These are phyloP conservation scores for Pemphredon lugubris DNA, from an alignment of 2,888 invertebrate genomes.

Conservation along the genomic window DNA sequence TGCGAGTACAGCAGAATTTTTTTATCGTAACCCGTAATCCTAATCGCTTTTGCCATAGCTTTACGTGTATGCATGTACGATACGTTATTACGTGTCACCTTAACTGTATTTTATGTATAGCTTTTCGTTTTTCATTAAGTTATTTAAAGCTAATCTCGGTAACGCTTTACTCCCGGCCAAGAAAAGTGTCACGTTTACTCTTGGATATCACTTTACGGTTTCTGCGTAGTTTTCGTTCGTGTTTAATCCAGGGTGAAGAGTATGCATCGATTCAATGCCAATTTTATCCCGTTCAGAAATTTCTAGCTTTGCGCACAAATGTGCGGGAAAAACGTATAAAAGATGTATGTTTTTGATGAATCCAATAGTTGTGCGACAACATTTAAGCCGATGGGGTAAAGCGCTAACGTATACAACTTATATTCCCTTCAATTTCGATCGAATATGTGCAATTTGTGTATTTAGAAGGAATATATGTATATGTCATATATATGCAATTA, in stretches of 20 bases:
- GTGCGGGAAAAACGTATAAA: no score
- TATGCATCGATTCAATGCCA: no score
- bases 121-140: no score
- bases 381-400: background rate
- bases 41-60: constrained; percentile 12
- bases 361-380: background rate
- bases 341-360: background rate
- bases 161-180: no score
- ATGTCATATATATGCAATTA: background rate
- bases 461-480: constrained; percentile 1
- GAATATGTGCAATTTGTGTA: constrained; percentile 9
- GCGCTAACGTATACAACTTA: background rate
- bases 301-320: no score
- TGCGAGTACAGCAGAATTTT: constrained; percentile 58
- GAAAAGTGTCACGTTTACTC: no score
- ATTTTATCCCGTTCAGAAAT: no score
- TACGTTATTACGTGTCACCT: background rate
- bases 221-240: no score
- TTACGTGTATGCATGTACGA: constrained; percentile 5
- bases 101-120: background rate
- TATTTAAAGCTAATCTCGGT: no score
- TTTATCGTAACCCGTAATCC: constrained; percentile 31
- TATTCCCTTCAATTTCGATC: background rate
- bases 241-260: no score
- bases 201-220: no score